A percentile compares a stretch with the other conserved stretches of the same genome.
phyloP scores from a whole-genome alignment of 2,888 invertebrate genomes.

The Griposia aprilina region DNA sequence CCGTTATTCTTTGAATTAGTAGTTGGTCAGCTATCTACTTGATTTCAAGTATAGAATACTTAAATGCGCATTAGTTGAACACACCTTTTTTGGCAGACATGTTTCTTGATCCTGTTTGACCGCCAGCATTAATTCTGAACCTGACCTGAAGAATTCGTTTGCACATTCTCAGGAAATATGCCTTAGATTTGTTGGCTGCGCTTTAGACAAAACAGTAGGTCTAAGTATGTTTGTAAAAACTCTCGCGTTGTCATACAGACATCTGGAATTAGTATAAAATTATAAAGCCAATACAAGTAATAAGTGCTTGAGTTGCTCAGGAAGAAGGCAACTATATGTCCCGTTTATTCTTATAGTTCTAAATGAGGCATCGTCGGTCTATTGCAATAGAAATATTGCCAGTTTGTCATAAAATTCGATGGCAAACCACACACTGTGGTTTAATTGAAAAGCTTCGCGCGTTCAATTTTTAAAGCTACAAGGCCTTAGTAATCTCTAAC shows the following conservation, averaged over 20 bases:
- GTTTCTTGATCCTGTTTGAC: slow-evolving; percentile 16
- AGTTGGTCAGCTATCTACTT: slow-evolving; percentile 36
- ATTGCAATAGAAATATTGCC: background rate
- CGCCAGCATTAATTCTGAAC: slow-evolving; percentile 1
- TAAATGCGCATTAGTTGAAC: slow-evolving; percentile 46
- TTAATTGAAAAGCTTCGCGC: slow-evolving; percentile 26
- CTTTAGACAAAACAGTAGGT: background rate
- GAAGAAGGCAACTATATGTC: background rate
- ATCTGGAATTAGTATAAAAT: background rate
- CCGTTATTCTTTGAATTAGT: slow-evolving; percentile 60
- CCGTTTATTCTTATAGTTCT: background rate
- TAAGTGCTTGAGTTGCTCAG: background rate
- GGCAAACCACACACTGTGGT: slow-evolving; percentile 15
- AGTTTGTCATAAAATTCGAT: background rate
- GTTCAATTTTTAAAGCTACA: background rate
- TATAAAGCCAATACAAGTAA: background rate
- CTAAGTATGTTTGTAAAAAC: background rate
- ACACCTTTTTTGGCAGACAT: slow-evolving; percentile 10
- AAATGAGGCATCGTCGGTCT: background rate
- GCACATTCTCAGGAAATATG: background rate
- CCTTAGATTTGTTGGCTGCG: background rate
- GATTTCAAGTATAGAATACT: slow-evolving; percentile 67
- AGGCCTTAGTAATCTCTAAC: background rate
- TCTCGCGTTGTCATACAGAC: background rate
- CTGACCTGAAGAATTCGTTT: background rate